Conservation (phyloP, 2,888 invertebrate genomes). For the Lasius platythorax region DNA sequence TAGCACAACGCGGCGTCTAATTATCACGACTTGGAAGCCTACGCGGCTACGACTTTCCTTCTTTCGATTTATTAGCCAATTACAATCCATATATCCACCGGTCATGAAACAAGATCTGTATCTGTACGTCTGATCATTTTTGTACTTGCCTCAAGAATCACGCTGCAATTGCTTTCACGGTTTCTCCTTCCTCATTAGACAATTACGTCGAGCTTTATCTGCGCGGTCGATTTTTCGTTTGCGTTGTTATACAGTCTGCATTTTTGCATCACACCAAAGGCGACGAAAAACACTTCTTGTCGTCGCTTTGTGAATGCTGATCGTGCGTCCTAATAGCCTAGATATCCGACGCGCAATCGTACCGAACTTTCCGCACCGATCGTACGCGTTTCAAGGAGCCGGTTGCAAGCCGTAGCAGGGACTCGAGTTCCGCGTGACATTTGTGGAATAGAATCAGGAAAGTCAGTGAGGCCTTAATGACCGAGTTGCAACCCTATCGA, state of each 20-base stretch:
- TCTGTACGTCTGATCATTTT: conserved; percentile 42
- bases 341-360: conserved; percentile 58
- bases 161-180: conserved; percentile 21
- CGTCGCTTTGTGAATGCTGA: conserved; percentile 42
- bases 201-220: conserved; percentile 32
- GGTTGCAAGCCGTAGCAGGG: neutral
- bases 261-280: conserved; percentile 36
- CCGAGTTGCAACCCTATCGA: conserved; percentile 35
- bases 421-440: conserved; percentile 45
- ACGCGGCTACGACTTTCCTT: conserved; percentile 25
- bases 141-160: conserved; percentile 36
- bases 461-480: conserved; percentile 32
- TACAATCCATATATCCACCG: conserved; percentile 51
- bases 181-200: conserved; percentile 44
- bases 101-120: conserved; percentile 51
- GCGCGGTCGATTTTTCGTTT: conserved; percentile 38
- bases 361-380: conserved; percentile 30
- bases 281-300: conserved; percentile 54
- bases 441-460: conserved; percentile 56
- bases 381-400: conserved; percentile 1
- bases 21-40: conserved; percentile 34
- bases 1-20: conserved; percentile 35
- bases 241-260: neutral
- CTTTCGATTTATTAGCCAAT: conserved; percentile 54
- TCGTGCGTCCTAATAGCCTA: conserved; percentile 63